Conservation (phyloP, 2,888 invertebrate species). For the Epirrhoe alternata region DNA sequence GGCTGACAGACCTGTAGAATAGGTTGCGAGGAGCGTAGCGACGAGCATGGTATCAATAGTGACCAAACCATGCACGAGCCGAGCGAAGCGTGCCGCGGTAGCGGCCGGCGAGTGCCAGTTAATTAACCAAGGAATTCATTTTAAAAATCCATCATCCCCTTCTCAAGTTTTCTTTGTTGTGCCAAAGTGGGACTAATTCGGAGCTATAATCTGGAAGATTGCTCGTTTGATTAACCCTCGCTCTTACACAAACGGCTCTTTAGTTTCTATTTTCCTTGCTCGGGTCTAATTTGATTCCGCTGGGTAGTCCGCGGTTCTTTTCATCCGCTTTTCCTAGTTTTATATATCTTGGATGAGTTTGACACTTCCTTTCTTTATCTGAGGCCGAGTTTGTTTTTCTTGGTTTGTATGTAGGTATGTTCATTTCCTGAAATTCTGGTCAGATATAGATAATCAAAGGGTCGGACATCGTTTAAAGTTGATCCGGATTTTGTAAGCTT, state of each 20-base stretch:
- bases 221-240: constrained; percentile 63
- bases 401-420: no score
- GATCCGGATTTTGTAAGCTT: no score
- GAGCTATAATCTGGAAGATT: constrained; percentile 61
- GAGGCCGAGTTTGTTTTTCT: not conserved
- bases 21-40: no score
- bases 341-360: constrained; percentile 12
- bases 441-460: no score
- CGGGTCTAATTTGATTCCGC: constrained; percentile 33
- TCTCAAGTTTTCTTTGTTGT: constrained; percentile 62
- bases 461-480: no score
- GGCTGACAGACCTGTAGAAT: no score
- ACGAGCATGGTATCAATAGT: no score
- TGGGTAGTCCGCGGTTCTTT: constrained; percentile 21
- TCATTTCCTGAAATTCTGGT: no score
- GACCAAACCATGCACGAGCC: no score
- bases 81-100: no score
- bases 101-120: no score
- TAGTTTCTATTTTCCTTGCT: constrained; percentile 39
- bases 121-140: constrained; percentile 52
- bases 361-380: constrained; percentile 15
- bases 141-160: constrained; percentile 46
- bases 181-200: constrained; percentile 63
- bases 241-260: constrained; percentile 37
- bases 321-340: constrained; percentile 2